phyloP scores from a whole-genome alignment of 2,797 vertebrate genomes.

The Emydoidea blandingii region DNA sequence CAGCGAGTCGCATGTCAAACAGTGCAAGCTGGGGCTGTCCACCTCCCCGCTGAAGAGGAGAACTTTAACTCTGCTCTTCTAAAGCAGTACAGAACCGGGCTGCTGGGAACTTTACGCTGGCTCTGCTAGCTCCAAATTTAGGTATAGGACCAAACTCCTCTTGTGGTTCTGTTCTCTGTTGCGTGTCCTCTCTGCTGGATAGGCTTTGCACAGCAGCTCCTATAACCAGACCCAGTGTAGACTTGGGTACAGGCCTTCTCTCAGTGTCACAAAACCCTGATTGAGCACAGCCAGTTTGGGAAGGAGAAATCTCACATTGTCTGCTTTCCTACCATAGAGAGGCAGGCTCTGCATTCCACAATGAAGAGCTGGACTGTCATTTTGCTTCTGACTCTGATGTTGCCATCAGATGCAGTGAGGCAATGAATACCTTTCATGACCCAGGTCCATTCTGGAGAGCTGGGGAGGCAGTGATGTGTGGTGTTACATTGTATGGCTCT shows the following conservation, averaged over 20 bases:
- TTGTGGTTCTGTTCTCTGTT: neutral
- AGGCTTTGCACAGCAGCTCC: neutral
- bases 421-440: neutral
- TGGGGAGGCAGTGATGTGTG: neutral
- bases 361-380: neutral
- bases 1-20: neutral
- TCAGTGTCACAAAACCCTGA: neutral
- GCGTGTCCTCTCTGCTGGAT: neutral
- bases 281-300: neutral
- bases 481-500: neutral
- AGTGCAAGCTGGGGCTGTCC: neutral
- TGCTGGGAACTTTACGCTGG: neutral
- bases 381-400: rapidly evolving
- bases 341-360: neutral
- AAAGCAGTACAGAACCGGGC: neutral
- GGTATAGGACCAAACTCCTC: neutral
- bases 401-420: rapidly evolving
- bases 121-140: neutral
- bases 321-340: neutral
- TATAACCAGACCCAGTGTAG: neutral
- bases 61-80: neutral
- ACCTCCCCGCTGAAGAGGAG: neutral
- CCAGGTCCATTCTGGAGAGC: neutral
- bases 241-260: neutral
- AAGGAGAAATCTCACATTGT: neutral